Base-by-base conservation (phyloP, 2,888 invertebrate species). In the Scrobipalpa costella region DNA sequence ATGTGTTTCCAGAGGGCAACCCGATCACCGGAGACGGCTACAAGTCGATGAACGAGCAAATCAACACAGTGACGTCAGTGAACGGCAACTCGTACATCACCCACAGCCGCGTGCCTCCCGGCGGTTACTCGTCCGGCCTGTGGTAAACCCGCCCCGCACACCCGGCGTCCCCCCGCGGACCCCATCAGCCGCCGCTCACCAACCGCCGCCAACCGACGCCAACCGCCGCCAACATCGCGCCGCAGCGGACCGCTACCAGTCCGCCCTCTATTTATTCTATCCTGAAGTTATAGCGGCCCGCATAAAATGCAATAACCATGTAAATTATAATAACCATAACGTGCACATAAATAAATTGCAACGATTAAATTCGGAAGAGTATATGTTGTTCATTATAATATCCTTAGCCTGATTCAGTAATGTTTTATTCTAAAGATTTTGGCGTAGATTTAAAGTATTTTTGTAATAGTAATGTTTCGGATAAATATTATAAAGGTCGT, bases 121-220 rank as follows among this genome's bases (percentile, higher is more conserved):
- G 94, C 73, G 94, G 94, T 60, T 94, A 87, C 81, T 94, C 94
- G 70, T 94, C 94, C 70, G 94, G 94, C 70, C 93, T 94, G 70
- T 94, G 94, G 94, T 94, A 94, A 93, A 81, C 76, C 67, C 71
- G 63, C 70, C 66, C 13, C 13, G 7, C 47, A 2, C 47, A 15
- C 67, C 66, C 68, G 72, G 62, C 69, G 65, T 66, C 47, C 49
- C 62, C 60, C 66, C 57, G 40, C 71, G 70, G 13, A 13, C 40
- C 68, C 70, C 69, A 69, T 0, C 49, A 5, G 19, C 49, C 50
- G 17, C 11, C n/a, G n/a, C n/a, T n/a, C n/a, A n/a, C n/a, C n/a
- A n/a, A n/a, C n/a, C n/a, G n/a, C n/a, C n/a, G n/a, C n/a, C n/a
- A n/a, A n/a, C n/a, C n/a, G n/a, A n/a, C n/a, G n/a, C n/a, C n/a